Conservation (phyloP, 2,888 invertebrate species). For the Pyrrhia umbra region DNA sequence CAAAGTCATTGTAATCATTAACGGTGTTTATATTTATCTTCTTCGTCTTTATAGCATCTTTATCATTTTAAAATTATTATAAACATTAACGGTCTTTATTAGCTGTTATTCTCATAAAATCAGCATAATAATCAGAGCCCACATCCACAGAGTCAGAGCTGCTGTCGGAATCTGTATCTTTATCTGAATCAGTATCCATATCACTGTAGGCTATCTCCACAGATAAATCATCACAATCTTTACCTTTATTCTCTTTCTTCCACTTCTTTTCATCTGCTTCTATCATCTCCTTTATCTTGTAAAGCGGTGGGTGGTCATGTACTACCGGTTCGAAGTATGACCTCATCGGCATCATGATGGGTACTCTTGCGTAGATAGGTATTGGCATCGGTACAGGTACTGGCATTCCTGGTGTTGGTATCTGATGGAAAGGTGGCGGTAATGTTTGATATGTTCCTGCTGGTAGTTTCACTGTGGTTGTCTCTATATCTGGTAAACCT, state of each 20-base stretch:
- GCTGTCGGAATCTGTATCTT: neutral
- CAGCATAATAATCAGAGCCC: slow-evolving; percentile 17
- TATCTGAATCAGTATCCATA: slow-evolving; percentile 5
- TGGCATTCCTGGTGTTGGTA: slow-evolving; percentile 18
- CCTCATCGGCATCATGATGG: slow-evolving; percentile 72
- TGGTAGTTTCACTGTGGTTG: slow-evolving; percentile 1
- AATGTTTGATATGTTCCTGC: neutral
- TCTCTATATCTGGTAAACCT: neutral
- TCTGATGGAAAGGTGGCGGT: neutral
- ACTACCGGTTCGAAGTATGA: slow-evolving; percentile 77
- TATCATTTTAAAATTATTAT: neutral
- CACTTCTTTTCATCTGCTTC: slow-evolving; percentile 54
- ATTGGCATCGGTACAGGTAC: slow-evolving; percentile 30
- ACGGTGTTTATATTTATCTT: too few species aligned
- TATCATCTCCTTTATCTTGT: slow-evolving; percentile 69
- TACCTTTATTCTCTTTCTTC: slow-evolving; percentile 29
- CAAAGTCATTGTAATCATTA: too few species aligned
- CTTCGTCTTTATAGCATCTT: too few species aligned
- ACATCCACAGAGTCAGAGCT: slow-evolving; percentile 7
- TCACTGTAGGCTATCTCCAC: slow-evolving; percentile 30
- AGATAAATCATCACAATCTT: slow-evolving; percentile 33
- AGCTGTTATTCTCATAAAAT: neutral
- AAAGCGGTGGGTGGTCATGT: slow-evolving; percentile 79
- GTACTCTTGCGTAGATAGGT: slow-evolving; percentile 51
- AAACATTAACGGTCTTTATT: neutral